Evolutionary conservation across 2,888 invertebrate species (phyloP), one percentile per base, ranked within the genome.

Genomic region (Nemotelus pantherinus): DNA sequence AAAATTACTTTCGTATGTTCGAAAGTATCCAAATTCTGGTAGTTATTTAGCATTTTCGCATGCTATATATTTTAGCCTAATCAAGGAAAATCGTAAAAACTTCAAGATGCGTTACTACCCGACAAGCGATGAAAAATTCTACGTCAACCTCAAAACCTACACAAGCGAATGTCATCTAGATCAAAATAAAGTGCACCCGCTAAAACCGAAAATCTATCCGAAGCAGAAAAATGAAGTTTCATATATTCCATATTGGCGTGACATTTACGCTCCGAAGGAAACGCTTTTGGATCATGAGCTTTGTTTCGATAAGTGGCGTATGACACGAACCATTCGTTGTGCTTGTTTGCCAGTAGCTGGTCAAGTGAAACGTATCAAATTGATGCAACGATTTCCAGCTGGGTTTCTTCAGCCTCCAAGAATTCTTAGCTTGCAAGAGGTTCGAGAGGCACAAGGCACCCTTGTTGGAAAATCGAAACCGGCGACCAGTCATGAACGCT

Each of bases 81-180:
- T 25, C 25, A 25, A 25, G 25, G 25, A 25, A 25, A 25, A 25
- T 25, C 25, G 25, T 53, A 53, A 7, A 53, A 53, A 53, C 53
- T 47, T 67, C 55, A 63, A 55, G 25, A 74, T 74, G 43, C 60
- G 74, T 39, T 74, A 41, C 48, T 74, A 74, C n/a, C 74, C 74
- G 39, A 74, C 74, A 41, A 74, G 60, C 50, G 74, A 74, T 60
- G 50, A 60, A 50, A 74, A 74, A 60, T 74, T 74, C 48, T 74
- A 74, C 50, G 53, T 74, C n/a, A 50, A 63, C 4, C n/a, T 44
- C 3, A 60, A 60, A 25, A 39, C 74, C 10, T 74, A 60, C 60
- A 48, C 43, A 48, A 74, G 57, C 9, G 48, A 74, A 41, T 9
- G 41, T n/a, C 9, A 57, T 43, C 3, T 57, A 0, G 5, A 10